Base-by-base conservation (phyloP, 2,888 invertebrate genomes). In the Tachina lurida region DNA sequence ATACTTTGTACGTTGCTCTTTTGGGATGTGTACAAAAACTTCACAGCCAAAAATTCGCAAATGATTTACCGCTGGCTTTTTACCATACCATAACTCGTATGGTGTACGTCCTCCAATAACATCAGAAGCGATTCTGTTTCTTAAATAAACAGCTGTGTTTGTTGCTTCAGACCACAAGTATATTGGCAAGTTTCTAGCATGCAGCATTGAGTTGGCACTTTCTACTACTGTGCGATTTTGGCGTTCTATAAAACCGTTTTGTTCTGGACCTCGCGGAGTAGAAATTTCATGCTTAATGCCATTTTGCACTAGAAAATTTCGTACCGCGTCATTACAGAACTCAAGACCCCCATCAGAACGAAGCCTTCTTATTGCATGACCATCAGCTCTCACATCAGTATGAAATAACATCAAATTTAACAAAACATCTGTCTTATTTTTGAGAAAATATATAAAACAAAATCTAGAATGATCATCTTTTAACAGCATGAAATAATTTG, bases 401-500 rank as follows among this genome's bases (percentile, higher is more conserved):
- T 63, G 12, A 45, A 63, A 45, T 13, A 13, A 63, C 19, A 19
- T 63, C 4, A 63, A 63, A 13, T 63, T 63, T 15, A 8, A 13
- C 13, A 65, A 65, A 12, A 65, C 17, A 63, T 56, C 56, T 63
- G 43, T 19, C 10, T 45, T 43, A 3, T 19, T 63, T 63, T 45
- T 63, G 9, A 65, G 65, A 47, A 65, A 65, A 47, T 65, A 65
- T 10, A 65, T 15, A 13, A 65, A 65, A 15, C 65, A 47, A 22
- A 47, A 65, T 10, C 65, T 19, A 45, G 65, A 65, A 47, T 65
- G 39, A n/a, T 67, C 39, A 58, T 88, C 87, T 71, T 87, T 87
- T 22, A 88, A 19, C 39, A 88, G 22, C 83, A 88, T 75, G 45
- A 88, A 87, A 84, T 88, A 89, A 73, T 87, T 87, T n/a, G 87